Percentiles rank a stretch among this genome's conserved stretches.
These are phyloP conservation scores for Macroramphosus scolopax DNA, from an alignment of 2,797 vertebrate genomes.

Conservation along the genomic window DNA sequence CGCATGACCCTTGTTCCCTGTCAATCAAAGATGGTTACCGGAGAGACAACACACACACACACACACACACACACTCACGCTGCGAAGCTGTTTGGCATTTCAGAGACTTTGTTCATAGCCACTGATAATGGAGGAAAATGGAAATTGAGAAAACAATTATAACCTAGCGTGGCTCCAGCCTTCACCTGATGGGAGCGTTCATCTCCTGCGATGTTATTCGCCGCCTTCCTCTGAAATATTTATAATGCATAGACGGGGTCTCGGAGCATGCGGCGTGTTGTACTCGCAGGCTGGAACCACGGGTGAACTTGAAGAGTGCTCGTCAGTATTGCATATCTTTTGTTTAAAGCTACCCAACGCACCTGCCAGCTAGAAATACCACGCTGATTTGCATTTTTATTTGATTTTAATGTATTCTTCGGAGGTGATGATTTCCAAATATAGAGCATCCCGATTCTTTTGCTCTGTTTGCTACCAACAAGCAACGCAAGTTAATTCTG, in stretches of 20 bases:
- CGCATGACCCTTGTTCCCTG: slow-evolving; percentile 51
- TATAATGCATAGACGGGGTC: slow-evolving; percentile 63
- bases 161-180: slow-evolving; percentile 65
- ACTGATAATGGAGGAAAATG: slow-evolving; percentile 64
- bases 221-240: slow-evolving; percentile 72
- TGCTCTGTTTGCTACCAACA: slow-evolving; percentile 59
- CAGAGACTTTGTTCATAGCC: slow-evolving; percentile 49
- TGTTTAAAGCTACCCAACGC: slow-evolving; percentile 56
- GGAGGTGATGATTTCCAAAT: slow-evolving; percentile 74
- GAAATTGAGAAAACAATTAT: slow-evolving; percentile 80
- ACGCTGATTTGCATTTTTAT: slow-evolving; percentile 77
- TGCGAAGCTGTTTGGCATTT: slow-evolving; percentile 47
- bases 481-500: slow-evolving; percentile 73
- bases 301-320: slow-evolving; percentile 48
- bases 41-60: slow-evolving; percentile 6
- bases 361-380: slow-evolving; percentile 70
- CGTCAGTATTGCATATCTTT: slow-evolving; percentile 49
- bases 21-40: slow-evolving; percentile 53
- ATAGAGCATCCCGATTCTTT: slow-evolving; percentile 60
- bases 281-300: slow-evolving; percentile 49
- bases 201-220: slow-evolving; percentile 60
- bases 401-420: slow-evolving; percentile 75
- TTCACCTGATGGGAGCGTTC: slow-evolving; percentile 68
- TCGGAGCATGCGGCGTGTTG: slow-evolving; percentile 58
- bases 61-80: slow-evolving; percentile 3